Evolutionary conservation across 37 sponge, comb jelly and placozoan genomes (phyloP).

Genomic region (Spongilla lacustris): DNA sequence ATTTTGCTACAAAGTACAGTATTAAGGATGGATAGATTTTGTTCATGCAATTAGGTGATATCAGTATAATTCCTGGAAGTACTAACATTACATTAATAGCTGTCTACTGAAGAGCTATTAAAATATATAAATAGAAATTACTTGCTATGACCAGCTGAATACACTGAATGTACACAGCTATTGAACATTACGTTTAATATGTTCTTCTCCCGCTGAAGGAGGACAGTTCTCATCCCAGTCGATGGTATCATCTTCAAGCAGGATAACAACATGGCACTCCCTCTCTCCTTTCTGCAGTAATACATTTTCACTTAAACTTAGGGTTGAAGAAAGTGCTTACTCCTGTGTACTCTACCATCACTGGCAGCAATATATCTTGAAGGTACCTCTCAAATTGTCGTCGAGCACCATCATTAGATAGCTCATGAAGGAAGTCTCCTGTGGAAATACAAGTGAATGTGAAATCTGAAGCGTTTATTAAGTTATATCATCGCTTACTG

Average conservation of each 20-base stretch:
- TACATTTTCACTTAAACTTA: background rate
- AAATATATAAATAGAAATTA: no score
- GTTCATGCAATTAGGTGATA: no score
- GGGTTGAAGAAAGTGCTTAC: constrained; percentile 29
- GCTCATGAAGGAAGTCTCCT: constrained; percentile 92
- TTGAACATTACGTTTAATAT: constrained; percentile 67
- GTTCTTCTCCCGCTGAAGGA: constrained; percentile 88
- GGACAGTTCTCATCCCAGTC: constrained; percentile 96
- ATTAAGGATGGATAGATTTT: no score
- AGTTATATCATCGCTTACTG: constrained; percentile 40
- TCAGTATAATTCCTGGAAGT: no score
- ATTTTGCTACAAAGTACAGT: no score
- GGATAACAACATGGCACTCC: constrained; percentile 96
- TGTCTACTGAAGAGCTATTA: no score
- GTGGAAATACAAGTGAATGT: background rate
- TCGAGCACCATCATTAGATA: constrained; percentile 95
- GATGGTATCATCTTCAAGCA: constrained; percentile 92
- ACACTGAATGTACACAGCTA: no score
- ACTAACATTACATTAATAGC: no score
- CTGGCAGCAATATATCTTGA: constrained; percentile 59
- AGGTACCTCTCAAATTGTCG: constrained; percentile 84
- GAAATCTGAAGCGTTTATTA: background rate
- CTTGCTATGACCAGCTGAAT: no score
- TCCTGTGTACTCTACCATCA: constrained; percentile 80
- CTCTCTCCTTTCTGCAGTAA: constrained; percentile 88